Percentiles rank a stretch among this genome's conserved stretches.
phyloP scores from a whole-genome alignment of 2,888 invertebrate genomes.

The Andricus curvator region DNA sequence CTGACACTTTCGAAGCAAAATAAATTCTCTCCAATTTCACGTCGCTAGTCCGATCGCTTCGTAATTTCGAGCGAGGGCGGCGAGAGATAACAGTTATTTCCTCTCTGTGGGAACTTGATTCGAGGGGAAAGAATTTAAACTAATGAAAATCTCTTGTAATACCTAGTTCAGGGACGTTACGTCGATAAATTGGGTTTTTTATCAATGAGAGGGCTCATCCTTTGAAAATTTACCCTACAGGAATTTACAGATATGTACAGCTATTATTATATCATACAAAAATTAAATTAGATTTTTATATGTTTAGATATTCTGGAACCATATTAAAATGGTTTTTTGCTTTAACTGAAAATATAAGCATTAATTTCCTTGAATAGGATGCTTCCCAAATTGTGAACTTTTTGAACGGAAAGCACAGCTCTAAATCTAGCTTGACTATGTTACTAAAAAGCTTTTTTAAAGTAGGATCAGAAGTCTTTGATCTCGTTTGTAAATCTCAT shows the following conservation, averaged over 20 bases:
- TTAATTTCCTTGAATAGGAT: too few species aligned
- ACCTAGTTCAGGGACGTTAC: not conserved
- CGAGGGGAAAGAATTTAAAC: slow-evolving; percentile 8
- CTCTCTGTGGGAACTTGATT: not conserved
- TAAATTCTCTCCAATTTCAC: slow-evolving; percentile 17
- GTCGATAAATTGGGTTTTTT: not conserved
- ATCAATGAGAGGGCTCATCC: not conserved
- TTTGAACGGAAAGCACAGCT: too few species aligned
- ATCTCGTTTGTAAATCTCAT: too few species aligned
- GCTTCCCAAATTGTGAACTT: too few species aligned
- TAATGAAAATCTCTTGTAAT: slow-evolving; percentile 16
- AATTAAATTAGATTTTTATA: too few species aligned
- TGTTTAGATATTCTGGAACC: too few species aligned
- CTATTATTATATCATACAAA: too few species aligned
- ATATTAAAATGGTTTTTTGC: too few species aligned
- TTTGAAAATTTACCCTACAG: not conserved
- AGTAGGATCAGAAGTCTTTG: too few species aligned
- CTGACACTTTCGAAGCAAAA: not conserved
- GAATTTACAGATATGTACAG: not conserved
- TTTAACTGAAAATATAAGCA: too few species aligned
- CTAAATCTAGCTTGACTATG: too few species aligned
- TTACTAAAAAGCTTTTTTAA: too few species aligned
- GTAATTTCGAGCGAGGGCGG: slow-evolving; percentile 2
- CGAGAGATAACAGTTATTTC: slow-evolving; percentile 6
- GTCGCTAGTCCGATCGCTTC: not conserved